These are phyloP conservation scores for Sialis lutaria DNA, from an alignment of 2,888 invertebrate species.

Conservation along the genomic window DNA sequence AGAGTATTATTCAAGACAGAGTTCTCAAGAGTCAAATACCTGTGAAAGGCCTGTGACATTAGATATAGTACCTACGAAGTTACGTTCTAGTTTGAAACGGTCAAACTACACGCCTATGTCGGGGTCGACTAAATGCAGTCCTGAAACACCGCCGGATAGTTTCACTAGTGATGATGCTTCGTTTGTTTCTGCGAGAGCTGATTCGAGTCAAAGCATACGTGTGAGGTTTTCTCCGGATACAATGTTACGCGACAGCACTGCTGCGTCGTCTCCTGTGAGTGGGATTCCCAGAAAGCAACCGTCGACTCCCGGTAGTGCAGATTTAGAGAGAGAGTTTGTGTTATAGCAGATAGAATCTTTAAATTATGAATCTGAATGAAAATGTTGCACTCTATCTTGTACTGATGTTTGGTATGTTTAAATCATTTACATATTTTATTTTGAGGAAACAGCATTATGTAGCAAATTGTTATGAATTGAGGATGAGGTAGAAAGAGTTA, in stretches of 20 bases:
- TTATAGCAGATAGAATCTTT: slow-evolving; percentile 3
- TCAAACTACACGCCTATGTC: slow-evolving; percentile 36
- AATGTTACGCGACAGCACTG: slow-evolving; percentile 42
- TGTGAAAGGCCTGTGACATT: slow-evolving; percentile 42
- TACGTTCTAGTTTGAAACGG: slow-evolving; percentile 65
- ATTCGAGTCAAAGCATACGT: slow-evolving; percentile 48
- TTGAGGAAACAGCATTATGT: no score
- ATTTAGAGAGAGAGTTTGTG: slow-evolving; percentile 2
- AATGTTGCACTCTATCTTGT: neutral
- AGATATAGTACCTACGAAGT: slow-evolving; percentile 45
- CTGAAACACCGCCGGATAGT: slow-evolving; percentile 73
- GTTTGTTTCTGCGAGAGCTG: slow-evolving; percentile 72
- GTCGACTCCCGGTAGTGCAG: slow-evolving; percentile 24
- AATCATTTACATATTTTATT: no score
- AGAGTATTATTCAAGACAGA: slow-evolving; percentile 23
- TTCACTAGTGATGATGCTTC: slow-evolving; percentile 75
- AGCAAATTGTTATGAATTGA: no score
- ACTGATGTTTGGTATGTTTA: no score
- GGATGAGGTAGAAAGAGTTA: no score
- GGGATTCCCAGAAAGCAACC: slow-evolving; percentile 28
- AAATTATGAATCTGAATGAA: neutral
- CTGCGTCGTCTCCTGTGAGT: slow-evolving; percentile 28
- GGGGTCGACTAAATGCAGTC: slow-evolving; percentile 48
- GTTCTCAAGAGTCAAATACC: slow-evolving; percentile 28
- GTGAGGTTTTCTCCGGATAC: slow-evolving; percentile 66